Conservation (phyloP, 1,140 invertebrate species). For the Oncopeltus fasciatus region DNA sequence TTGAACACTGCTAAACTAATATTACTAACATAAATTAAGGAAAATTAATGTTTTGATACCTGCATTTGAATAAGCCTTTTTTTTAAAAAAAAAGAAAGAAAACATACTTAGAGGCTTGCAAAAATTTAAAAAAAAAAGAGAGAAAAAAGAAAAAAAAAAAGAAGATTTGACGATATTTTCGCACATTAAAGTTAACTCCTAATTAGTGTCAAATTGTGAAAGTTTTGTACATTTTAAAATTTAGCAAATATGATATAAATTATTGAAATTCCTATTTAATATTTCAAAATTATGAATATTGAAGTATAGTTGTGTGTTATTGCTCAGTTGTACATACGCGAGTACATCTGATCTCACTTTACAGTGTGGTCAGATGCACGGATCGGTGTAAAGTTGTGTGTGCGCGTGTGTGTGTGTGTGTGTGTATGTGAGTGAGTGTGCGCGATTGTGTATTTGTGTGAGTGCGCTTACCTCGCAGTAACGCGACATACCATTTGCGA, state of each 20-base stretch:
- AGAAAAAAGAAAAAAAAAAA: slow-evolving; percentile 23
- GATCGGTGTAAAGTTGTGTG: slow-evolving; percentile 8
- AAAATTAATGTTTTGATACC: slow-evolving; percentile 27
- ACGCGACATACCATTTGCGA: slow-evolving; percentile 14
- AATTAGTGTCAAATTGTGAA: slow-evolving; percentile 24
- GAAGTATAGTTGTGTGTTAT: slow-evolving; percentile 14
- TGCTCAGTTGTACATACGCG: slow-evolving; percentile 6
- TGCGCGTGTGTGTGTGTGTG: background rate
- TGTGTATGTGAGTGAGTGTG: slow-evolving; percentile 8
- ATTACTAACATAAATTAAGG: slow-evolving; percentile 19
- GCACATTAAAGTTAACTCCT: slow-evolving; percentile 22
- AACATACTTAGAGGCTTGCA: slow-evolving; percentile 23
- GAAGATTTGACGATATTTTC: slow-evolving; percentile 25
- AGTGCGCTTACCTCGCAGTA: slow-evolving; percentile 17
- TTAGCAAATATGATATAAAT: slow-evolving; percentile 23
- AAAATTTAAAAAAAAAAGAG: slow-evolving; percentile 22
- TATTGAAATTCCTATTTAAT: slow-evolving; percentile 22
- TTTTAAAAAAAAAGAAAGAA: no score
- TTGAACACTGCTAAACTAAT: slow-evolving; percentile 25
- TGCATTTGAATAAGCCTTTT: slow-evolving; percentile 25
- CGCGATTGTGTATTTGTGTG: slow-evolving; percentile 10
- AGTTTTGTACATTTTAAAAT: slow-evolving; percentile 24
- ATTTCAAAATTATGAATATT: slow-evolving; percentile 22
- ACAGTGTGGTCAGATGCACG: background rate
- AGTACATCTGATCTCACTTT: background rate